These are phyloP conservation scores for Platorchestia sp. DNA, from an alignment of 1,140 invertebrate species.

Conservation along the genomic window DNA sequence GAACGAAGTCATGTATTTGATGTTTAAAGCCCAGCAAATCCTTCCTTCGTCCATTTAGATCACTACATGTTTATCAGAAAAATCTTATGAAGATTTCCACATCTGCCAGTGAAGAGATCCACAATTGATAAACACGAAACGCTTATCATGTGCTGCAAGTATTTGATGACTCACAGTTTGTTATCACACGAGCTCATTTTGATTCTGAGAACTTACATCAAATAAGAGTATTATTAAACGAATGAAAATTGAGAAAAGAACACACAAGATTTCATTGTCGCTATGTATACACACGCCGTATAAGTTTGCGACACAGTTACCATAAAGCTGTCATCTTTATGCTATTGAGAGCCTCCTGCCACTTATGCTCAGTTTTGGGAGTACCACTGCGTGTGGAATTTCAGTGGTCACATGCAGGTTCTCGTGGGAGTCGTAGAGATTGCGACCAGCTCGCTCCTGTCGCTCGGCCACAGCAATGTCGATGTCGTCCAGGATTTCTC, in stretches of 20 bases:
- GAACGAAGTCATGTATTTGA: not conserved
- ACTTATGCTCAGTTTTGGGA: not conserved
- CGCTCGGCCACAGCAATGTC: not conserved
- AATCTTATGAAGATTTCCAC: not conserved
- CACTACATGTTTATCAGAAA: not conserved
- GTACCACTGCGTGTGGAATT: not conserved
- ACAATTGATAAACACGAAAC: not conserved
- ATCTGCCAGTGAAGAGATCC: not conserved
- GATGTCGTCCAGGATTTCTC: not conserved
- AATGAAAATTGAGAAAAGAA: not conserved
- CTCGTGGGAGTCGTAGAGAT: constrained; percentile 1
- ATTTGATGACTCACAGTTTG: not conserved
- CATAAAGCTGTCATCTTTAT: not conserved
- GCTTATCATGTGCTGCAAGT: not conserved
- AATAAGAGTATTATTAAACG: not conserved
- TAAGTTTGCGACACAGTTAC: not conserved
- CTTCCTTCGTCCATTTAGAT: not conserved
- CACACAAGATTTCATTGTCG: not conserved
- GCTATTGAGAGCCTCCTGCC: not conserved
- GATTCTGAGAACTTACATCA: not conserved
- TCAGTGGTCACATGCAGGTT: not conserved
- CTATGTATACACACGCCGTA: not conserved
- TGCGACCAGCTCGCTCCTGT: not conserved
- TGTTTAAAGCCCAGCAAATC: not conserved
- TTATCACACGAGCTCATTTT: not conserved